Evolutionary conservation across 2,113 vertebrate genomes (phyloP).

Genomic region (Perca fluviatilis): DNA sequence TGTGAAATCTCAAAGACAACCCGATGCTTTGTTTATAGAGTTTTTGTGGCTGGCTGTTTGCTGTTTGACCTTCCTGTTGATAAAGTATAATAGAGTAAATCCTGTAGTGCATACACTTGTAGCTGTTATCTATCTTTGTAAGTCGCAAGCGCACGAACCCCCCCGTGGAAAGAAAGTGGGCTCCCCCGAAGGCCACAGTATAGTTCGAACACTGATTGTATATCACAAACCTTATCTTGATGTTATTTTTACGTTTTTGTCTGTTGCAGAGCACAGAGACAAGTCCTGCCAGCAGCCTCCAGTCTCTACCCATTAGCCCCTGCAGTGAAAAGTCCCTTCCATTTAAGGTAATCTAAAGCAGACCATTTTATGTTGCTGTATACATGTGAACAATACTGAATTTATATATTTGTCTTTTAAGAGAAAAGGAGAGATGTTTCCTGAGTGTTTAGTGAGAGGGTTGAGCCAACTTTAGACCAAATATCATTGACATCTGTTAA

Average conservation of each 20-base stretch:
- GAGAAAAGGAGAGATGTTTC: background rate
- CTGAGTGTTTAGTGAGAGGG: background rate
- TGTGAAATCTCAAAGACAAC: too few species aligned
- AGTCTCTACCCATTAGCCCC: conserved; percentile 95
- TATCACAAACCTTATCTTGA: background rate
- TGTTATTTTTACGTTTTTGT: conserved; percentile 51
- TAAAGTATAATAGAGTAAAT: too few species aligned
- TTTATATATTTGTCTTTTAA: background rate
- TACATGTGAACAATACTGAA: background rate
- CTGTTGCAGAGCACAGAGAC: conserved; percentile 91
- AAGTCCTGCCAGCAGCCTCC: conserved; percentile 94
- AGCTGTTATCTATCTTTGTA: too few species aligned
- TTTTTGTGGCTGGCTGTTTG: too few species aligned
- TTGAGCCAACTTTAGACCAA: background rate
- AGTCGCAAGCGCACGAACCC: too few species aligned
- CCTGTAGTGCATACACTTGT: too few species aligned
- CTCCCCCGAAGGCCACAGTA: too few species aligned
- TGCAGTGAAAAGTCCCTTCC: conserved; percentile 91
- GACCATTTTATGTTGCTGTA: background rate
- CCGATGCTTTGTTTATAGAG: too few species aligned
- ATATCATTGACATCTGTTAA: background rate
- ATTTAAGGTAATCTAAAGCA: conserved; percentile 90
- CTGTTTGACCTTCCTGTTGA: too few species aligned
- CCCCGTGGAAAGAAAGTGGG: too few species aligned
- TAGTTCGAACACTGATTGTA: too few species aligned